Base-by-base conservation (phyloP, 1,140 invertebrate genomes). In the Conus ventricosus region DNA sequence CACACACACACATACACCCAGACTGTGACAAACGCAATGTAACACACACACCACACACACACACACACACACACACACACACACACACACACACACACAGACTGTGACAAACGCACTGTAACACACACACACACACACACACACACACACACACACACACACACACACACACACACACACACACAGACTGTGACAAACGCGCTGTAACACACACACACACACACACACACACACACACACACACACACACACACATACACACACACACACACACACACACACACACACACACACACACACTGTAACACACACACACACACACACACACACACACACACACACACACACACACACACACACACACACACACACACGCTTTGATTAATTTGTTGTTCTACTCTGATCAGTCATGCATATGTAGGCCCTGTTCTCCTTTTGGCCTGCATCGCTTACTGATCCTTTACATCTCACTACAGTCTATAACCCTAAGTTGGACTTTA, bases 51-150 rank as follows among this genome's bases (percentile, higher is more conserved):
- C 5, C 15, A 71, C 67, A 11, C 8, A 71, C 67, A 71, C 67
- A 71, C 23, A 71, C 67, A 71, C 67, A 71, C 67, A 71, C 67
- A 71, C 67, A 71, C 67, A 71, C 67, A 71, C 67, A 71, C 67
- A 71, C 67, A 71, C 67, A 71, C 67, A 71, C 20, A 11, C 8
- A 71, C 67, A 71, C 67, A 71, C 67, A n/a, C n/a, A n/a, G n/a
- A n/a, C n/a, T n/a, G n/a, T n/a, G n/a, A n/a, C n/a, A n/a, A 63
- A 63, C 10, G 17, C 60, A 11, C 60, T 39, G 39, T 39, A 39
- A 39, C 1, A 15, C 57, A 60, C 57, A 60, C 57, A 60, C 57
- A 60, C 57, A 2, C 57, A 60, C 57, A 60, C 57, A 60, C 57
- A 60, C 57, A 60, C 57, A 60, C 57, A 60, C 57, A 60, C 57